Percentiles rank a stretch among this genome's conserved stretches.
Conservation (phyloP, 2,113 vertebrate genomes). For the Rhodinocichla rosea region DNA sequence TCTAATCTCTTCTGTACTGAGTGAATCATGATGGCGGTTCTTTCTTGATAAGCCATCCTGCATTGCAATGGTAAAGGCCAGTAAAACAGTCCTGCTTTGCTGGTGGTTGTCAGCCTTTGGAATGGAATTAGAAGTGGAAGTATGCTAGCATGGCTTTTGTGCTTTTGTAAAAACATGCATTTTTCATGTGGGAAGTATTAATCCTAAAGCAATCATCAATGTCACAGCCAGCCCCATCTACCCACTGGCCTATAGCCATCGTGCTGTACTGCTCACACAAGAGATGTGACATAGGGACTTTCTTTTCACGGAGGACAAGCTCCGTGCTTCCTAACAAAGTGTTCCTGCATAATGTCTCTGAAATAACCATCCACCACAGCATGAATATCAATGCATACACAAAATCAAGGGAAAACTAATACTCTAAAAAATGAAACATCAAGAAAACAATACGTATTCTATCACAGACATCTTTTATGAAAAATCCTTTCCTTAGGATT, state of each 20-base stretch:
- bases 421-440: background rate
- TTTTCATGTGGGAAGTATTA: background rate
- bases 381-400: background rate
- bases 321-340: background rate
- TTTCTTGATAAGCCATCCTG: background rate
- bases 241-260: background rate
- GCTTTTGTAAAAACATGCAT: background rate
- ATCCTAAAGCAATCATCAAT: background rate
- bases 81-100: background rate
- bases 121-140: background rate
- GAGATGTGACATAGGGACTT: background rate
- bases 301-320: background rate
- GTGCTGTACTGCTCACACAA: fast-evolving
- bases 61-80: background rate
- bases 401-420: background rate
- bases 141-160: background rate
- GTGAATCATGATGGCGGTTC: background rate
- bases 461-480: too few relatives aligned
- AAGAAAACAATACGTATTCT: background rate
- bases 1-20: background rate
- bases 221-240: background rate
- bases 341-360: background rate
- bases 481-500: too few relatives aligned
- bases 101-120: background rate
- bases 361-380: background rate